A percentile compares a stretch with the other conserved stretches of the same genome.
Conservation (phyloP, 1,140 invertebrate genomes). For the Drosophila subpulchrella region DNA sequence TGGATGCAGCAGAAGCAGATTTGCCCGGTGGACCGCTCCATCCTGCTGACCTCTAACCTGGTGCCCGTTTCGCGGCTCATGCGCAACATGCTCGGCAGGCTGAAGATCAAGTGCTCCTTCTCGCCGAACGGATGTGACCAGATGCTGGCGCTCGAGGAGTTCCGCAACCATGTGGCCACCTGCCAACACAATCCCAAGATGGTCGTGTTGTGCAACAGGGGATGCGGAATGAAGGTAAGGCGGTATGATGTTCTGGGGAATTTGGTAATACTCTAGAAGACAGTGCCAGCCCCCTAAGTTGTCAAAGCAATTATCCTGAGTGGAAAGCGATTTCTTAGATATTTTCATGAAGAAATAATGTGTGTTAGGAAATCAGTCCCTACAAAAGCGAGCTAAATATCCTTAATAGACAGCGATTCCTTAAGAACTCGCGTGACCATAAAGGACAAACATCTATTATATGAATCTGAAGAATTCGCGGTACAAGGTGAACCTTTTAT, state of each 20-base stretch:
- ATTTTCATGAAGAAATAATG: no score
- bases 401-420: no score
- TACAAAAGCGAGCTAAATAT: no score
- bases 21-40: conserved; percentile 61
- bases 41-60: conserved; percentile 28
- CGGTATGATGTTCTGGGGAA: no score
- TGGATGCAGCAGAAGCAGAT: conserved; percentile 59
- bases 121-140: conserved; percentile 36
- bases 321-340: no score
- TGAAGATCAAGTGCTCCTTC: conserved; percentile 57
- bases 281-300: no score
- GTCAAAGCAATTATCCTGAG: neutral
- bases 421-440: no score
- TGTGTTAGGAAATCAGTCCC: no score
- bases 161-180: conserved; percentile 41
- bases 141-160: conserved; percentile 44
- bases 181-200: conserved; percentile 61
- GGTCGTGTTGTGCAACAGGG: conserved; percentile 44
- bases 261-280: no score
- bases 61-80: conserved; percentile 51
- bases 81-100: conserved; percentile 62
- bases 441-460: no score
- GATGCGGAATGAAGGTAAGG: conserved; percentile 52
- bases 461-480: no score
- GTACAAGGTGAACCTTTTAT: no score